Evolutionary conservation across 2,888 invertebrate genomes (phyloP).

Genomic region (Acronicta aceris): DNA sequence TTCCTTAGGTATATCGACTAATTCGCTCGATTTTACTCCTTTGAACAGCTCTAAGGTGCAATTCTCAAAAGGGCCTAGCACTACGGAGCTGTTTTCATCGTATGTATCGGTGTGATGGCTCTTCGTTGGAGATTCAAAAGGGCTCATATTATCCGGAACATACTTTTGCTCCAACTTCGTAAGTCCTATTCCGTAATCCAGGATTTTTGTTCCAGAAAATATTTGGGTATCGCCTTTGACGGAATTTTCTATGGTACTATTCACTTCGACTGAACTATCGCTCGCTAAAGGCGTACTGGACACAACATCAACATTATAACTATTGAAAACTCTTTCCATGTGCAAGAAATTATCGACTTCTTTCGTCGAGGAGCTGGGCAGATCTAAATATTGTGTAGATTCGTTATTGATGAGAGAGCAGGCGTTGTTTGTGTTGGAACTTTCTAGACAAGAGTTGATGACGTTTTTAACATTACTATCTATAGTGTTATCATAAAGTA

Average conservation of each 20-base stretch:
- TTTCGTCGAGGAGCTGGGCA: slow-evolving; percentile 73
- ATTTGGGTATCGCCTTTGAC: slow-evolving; percentile 55
- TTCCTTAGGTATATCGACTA: slow-evolving; percentile 81
- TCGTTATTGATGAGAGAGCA: slow-evolving; percentile 69
- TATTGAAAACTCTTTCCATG: slow-evolving; percentile 70
- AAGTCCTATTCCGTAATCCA: slow-evolving; percentile 66
- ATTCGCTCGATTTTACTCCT: slow-evolving; percentile 82
- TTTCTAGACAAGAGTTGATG: slow-evolving; percentile 64
- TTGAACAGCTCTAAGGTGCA: slow-evolving; percentile 86
- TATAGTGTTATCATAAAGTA: slow-evolving; percentile 62
- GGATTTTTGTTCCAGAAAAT: slow-evolving; percentile 67
- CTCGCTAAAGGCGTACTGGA: slow-evolving; percentile 81
- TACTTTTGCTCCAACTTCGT: slow-evolving; percentile 75
- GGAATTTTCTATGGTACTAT: slow-evolving; percentile 66
- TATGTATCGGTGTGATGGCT: slow-evolving; percentile 84
- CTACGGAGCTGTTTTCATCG: slow-evolving; percentile 87
- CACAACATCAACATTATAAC: slow-evolving; percentile 58
- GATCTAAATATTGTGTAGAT: slow-evolving; percentile 82
- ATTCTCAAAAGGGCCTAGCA: slow-evolving; percentile 89
- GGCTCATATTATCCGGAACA: slow-evolving; percentile 76
- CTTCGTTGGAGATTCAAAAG: slow-evolving; percentile 84
- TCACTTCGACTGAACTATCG: slow-evolving; percentile 65
- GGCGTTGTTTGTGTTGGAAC: slow-evolving; percentile 51
- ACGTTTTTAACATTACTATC: slow-evolving; percentile 57
- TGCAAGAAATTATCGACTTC: slow-evolving; percentile 74